phyloP scores from a whole-genome alignment of 2,113 vertebrate genomes.

The Buteo buteo region DNA sequence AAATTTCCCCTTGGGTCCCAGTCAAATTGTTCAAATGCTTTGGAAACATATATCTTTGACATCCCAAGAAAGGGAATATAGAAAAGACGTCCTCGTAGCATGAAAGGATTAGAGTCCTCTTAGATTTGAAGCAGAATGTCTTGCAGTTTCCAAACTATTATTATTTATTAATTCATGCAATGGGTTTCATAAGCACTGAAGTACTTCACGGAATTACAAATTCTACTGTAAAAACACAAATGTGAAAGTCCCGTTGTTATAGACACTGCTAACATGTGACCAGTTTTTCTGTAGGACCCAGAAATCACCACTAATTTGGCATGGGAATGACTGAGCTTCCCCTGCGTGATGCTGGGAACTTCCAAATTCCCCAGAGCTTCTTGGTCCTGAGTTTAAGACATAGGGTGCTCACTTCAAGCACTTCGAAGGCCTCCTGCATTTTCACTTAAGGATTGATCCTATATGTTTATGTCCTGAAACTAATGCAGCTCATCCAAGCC shows the following conservation, averaged over 20 bases:
- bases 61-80: constrained; percentile 26
- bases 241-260: not conserved
- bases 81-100: not conserved
- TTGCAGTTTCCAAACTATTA: not conserved
- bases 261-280: not conserved
- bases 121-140: not conserved
- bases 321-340: not conserved
- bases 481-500: not conserved
- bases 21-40: constrained; percentile 62
- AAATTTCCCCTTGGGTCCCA: constrained; percentile 52
- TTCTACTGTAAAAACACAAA: not conserved
- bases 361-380: not conserved
- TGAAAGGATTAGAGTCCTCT: not conserved
- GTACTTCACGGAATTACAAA: not conserved
- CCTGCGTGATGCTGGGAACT: not conserved
- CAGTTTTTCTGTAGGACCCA: not conserved
- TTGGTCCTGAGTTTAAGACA: not conserved
- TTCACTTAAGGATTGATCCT: not conserved
- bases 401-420: not conserved
- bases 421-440: not conserved
- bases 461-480: not conserved
- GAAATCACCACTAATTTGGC: not conserved
- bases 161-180: constrained; percentile 33
- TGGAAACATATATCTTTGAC: constrained; percentile 60
- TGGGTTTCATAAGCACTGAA: not conserved